Evolutionary conservation across 2,113 vertebrate species (phyloP), one percentile per base, ranked within the genome.

Genomic region (Myrmecophaga tridactyla): DNA sequence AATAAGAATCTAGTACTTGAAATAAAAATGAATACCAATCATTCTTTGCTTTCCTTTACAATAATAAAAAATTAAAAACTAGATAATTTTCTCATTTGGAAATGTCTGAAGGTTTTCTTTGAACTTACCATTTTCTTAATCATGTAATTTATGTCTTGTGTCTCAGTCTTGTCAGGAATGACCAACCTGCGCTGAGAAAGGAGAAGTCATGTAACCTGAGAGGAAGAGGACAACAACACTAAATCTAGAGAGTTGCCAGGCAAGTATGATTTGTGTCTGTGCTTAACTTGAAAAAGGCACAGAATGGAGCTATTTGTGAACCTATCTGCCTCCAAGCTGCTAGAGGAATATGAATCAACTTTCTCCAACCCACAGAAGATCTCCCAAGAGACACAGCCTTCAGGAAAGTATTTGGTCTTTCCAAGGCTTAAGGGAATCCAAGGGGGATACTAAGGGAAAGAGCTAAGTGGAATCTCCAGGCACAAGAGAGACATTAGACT

Each of bases 101-200:
- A 94, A 29, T 39, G 82, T 10, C 12, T 27, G 18, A 76, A 8
- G 2, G 5, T 77, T 2, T 58, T 46, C 58, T 53, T 36, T 29
- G 12, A 82, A 86, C 97, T 95, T 43, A 96, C 94, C 84, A 31
- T 91, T 89, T 94, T 92, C 43, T 76, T 17, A 34, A 3, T 4
- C 56, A 58, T 29, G 7, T 60, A 23, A 89, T 4, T 69, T 25
- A 63, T 3, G 25, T 34, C 21, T 90, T 23, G 73, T 81, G 81
- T 75, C n/a, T 34, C 9, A 73, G 36, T 3, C 25, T 76, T 4
- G 6, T 83, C 56, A 78, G 48, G 3, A 20, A 76, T 39, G 39
- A 5, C 6, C 58, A 82, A 41, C 46, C 60, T 31, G 6, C 3
- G 12, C 20, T 9, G 62, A 85, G 53, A 36, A 75, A 75, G 17